Evolutionary conservation across 2,797 vertebrate genomes (phyloP).

Genomic region (Tamandua tetradactyla): DNA sequence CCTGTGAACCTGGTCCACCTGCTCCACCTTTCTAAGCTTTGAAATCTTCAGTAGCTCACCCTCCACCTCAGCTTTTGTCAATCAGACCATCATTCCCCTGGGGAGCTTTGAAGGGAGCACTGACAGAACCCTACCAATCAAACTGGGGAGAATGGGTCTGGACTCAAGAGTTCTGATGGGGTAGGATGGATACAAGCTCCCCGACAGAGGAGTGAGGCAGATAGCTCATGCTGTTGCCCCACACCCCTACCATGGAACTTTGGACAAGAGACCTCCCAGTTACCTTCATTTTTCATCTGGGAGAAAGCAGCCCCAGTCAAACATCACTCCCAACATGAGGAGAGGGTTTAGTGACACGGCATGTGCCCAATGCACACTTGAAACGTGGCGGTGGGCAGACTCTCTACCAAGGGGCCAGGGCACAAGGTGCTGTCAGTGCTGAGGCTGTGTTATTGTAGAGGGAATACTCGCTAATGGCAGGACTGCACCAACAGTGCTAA

Average conservation of each 20-base stretch:
- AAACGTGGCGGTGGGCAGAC: rapidly evolving
- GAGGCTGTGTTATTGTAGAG: background rate
- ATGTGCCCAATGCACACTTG: no score
- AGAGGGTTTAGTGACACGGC: rapidly evolving
- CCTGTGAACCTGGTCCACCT: background rate
- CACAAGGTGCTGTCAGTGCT: background rate
- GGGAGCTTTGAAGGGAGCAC: background rate
- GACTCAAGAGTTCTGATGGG: background rate
- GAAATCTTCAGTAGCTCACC: background rate
- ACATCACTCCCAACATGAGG: rapidly evolving
- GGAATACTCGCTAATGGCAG: background rate
- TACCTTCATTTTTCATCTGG: background rate
- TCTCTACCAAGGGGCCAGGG: background rate
- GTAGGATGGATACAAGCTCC: background rate
- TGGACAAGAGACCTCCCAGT: rapidly evolving
- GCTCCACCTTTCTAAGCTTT: no score
- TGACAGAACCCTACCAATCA: background rate
- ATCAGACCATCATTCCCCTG: background rate
- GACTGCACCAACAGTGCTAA: background rate
- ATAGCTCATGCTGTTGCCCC: no score
- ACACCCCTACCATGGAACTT: background rate
- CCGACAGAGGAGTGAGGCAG: background rate
- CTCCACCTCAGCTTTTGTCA: background rate
- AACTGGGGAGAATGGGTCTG: background rate
- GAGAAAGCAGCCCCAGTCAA: background rate